Evolutionary conservation across 35 echinoderm and acorn worm genomes (phyloP).

Genomic region (Heliocidaris tuberculata): DNA sequence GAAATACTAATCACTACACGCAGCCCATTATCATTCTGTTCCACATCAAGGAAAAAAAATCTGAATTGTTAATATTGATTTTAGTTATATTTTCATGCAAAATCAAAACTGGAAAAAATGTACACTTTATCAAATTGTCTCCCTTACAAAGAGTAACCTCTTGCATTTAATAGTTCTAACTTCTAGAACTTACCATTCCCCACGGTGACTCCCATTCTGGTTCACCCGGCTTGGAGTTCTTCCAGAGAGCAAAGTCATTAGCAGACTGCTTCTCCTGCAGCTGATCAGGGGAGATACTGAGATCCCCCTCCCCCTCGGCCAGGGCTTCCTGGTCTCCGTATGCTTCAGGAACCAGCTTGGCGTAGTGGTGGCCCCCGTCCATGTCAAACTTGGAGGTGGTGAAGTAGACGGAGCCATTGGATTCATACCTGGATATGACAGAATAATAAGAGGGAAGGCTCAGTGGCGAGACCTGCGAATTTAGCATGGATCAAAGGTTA

Average conservation of each 20-base stretch:
- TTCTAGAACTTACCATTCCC: constrained; percentile 73
- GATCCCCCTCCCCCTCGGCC: constrained; percentile 84
- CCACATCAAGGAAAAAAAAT: too few species aligned
- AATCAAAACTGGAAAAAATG: too few species aligned
- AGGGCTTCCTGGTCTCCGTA: constrained; percentile 77
- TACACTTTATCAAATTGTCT: too few species aligned
- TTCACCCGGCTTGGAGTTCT: constrained; percentile 96
- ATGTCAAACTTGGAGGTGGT: constrained; percentile 90
- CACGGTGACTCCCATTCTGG: constrained; percentile 94
- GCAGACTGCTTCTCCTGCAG: constrained; percentile 88
- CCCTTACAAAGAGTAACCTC: too few species aligned
- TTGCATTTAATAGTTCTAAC: background rate
- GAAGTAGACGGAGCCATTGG: constrained; percentile 98
- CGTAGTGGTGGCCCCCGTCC: constrained; percentile 69
- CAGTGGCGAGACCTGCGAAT: too few species aligned
- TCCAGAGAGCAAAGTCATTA: constrained; percentile 98
- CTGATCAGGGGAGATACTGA: constrained; percentile 82
- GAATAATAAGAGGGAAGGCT: background rate
- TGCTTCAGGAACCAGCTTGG: constrained; percentile 92
- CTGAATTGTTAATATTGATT: too few species aligned
- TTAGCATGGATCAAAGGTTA: too few species aligned
- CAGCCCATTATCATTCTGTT: too few species aligned
- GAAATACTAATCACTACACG: too few species aligned
- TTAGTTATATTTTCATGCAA: too few species aligned
- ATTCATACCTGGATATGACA: constrained; percentile 66